These are phyloP conservation scores for Dichetophora obliterata DNA, from an alignment of 2,888 invertebrate species.

Conservation along the genomic window DNA sequence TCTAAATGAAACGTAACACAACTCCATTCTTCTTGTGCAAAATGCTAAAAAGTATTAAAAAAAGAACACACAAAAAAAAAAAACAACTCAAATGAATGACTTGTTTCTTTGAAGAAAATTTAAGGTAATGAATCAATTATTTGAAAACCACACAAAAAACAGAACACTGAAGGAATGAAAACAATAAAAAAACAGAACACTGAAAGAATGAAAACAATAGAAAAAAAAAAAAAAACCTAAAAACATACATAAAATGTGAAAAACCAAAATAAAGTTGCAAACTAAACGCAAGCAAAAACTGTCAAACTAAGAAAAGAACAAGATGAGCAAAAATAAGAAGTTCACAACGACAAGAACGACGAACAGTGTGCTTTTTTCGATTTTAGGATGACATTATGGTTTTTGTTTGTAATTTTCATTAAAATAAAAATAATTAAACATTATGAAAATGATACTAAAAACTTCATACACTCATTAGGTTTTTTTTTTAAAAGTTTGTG, in stretches of 20 bases:
- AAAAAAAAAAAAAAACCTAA: neutral
- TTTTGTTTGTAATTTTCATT: no score
- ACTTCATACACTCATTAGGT: no score
- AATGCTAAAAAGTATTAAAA: no score
- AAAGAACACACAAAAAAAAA: no score
- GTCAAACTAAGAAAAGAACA: conserved; percentile 20
- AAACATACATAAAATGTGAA: conserved; percentile 23
- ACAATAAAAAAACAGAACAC: conserved; percentile 32
- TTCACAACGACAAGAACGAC: conserved; percentile 8
- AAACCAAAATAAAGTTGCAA: conserved; percentile 16
- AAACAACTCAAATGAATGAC: no score
- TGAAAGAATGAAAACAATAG: conserved; percentile 25
- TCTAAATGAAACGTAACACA: neutral
- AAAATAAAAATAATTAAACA: no score
- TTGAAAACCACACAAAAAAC: conserved; percentile 31
- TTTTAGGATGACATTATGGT: no score
- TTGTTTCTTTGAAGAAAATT: neutral
- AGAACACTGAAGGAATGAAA: neutral
- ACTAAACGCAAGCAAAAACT: conserved; percentile 39
- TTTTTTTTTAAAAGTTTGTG: no score
- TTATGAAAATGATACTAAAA: no score
- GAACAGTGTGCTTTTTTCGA: no score
- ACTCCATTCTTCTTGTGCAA: no score
- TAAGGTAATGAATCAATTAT: conserved; percentile 27
- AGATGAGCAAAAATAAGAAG: neutral